Conservation (phyloP, 1,140 invertebrate species). For the Brachionus rubens region DNA sequence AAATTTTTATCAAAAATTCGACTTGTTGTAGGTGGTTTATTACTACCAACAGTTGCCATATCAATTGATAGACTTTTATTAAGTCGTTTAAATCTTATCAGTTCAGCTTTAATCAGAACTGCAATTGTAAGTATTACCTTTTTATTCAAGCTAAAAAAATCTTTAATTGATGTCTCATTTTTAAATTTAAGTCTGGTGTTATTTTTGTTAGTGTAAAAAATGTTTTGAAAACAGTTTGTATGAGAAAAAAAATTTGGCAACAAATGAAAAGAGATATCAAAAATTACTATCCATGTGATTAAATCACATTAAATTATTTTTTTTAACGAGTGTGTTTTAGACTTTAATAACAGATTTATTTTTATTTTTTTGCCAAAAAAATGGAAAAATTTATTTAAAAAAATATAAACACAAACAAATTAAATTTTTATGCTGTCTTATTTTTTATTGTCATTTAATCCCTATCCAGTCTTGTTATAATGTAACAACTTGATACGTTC, state of each 20-base stretch:
- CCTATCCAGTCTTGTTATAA: conserved; percentile 21
- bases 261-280: conserved; percentile 21
- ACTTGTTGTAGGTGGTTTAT: conserved; percentile 83
- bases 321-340: neutral
- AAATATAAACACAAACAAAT: neutral
- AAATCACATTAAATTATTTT: neutral
- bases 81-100: conserved; percentile 4
- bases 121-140: conserved; percentile 15
- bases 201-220: conserved; percentile 38
- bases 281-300: conserved; percentile 2
- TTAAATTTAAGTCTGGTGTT: neutral
- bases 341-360: neutral
- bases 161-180: neutral
- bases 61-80: conserved; percentile 66
- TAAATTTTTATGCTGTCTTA: neutral
- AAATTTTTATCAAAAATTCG: conserved; percentile 73
- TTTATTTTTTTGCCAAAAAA: too few relatives aligned
- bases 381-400: too few relatives aligned
- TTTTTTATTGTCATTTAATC: neutral
- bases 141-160: neutral
- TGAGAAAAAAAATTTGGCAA: conserved; percentile 26
- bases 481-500: neutral
- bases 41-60: conserved; percentile 86
- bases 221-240: neutral
- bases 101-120: conserved; percentile 19